Percentiles rank a stretch among this genome's conserved stretches.
These are phyloP conservation scores for Eledone cirrhosa DNA, from an alignment of 2,888 invertebrate species.

Conservation along the genomic window DNA sequence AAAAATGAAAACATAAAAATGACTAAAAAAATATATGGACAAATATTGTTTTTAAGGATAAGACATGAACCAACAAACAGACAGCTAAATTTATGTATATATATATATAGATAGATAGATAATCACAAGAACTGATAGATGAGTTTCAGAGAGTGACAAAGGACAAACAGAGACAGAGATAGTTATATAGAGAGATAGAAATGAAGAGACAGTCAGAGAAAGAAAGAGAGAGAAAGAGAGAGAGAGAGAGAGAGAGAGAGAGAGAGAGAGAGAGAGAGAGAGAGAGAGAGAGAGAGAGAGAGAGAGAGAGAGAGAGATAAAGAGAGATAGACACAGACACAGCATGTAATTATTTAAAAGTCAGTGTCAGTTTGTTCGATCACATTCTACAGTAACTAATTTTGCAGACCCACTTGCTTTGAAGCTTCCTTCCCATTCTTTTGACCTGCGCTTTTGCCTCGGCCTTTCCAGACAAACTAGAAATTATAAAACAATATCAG, in stretches of 20 bases:
- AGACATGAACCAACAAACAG: not conserved
- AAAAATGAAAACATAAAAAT: no score
- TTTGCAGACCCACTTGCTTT: conserved; percentile 28
- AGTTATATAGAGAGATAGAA: conserved; percentile 14
- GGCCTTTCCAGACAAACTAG: conserved; percentile 28
- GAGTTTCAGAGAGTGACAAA: no score
- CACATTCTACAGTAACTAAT: conserved; percentile 28
- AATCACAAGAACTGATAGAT: no score
- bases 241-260: not conserved
- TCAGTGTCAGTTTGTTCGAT: conserved; percentile 28
- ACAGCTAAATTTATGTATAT: no score
- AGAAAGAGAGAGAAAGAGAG: not conserved
- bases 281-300: not conserved
- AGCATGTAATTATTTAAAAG: conserved; percentile 27
- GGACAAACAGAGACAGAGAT: no score
- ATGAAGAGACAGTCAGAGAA: not conserved
- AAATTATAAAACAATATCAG: conserved; percentile 25
- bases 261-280: not conserved
- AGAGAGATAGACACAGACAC: conserved; percentile 21
- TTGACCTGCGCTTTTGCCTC: conserved; percentile 28
- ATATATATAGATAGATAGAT: no score
- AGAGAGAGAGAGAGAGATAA: conserved; percentile 3
- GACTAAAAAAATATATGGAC: no score
- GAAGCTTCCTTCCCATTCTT: conserved; percentile 28
- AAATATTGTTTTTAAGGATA: no score